phyloP scores from a whole-genome alignment of 2,113 vertebrate genomes.

The Lagopus leucura region DNA sequence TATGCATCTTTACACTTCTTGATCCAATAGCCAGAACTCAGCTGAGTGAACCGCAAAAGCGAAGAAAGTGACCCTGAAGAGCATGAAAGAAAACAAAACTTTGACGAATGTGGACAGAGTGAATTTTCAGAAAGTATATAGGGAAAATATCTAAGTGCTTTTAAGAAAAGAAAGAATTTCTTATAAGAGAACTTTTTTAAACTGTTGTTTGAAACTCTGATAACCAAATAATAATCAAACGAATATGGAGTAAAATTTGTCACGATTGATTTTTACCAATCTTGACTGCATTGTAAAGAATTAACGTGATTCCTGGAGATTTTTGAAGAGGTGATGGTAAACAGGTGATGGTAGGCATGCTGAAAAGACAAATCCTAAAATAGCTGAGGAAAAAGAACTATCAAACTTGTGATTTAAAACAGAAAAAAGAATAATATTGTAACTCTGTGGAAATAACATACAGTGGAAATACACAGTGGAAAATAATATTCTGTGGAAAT shows the following conservation, averaged over 20 bases:
- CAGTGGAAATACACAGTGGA: no score
- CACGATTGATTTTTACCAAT: background rate
- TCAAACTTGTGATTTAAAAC: background rate
- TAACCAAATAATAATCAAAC: background rate
- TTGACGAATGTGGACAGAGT: background rate
- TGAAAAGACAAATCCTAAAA: background rate
- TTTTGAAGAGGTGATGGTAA: background rate
- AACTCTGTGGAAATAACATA: background rate
- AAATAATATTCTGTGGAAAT: background rate
- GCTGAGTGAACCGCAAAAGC: background rate
- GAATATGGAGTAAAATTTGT: background rate
- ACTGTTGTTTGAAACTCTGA: background rate
- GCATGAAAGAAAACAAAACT: background rate
- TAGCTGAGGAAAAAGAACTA: background rate
- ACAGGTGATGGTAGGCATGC: background rate
- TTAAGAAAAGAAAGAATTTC: background rate
- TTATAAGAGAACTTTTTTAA: fast-evolving
- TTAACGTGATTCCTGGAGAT: background rate
- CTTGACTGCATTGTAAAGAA: background rate
- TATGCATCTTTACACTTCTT: background rate
- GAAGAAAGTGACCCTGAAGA: background rate
- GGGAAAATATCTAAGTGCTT: background rate
- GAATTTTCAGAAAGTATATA: background rate
- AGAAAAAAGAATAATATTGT: background rate
- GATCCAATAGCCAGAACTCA: background rate